These are phyloP conservation scores for Napeogenes inachia DNA, from an alignment of 2,888 invertebrate genomes.

Conservation along the genomic window DNA sequence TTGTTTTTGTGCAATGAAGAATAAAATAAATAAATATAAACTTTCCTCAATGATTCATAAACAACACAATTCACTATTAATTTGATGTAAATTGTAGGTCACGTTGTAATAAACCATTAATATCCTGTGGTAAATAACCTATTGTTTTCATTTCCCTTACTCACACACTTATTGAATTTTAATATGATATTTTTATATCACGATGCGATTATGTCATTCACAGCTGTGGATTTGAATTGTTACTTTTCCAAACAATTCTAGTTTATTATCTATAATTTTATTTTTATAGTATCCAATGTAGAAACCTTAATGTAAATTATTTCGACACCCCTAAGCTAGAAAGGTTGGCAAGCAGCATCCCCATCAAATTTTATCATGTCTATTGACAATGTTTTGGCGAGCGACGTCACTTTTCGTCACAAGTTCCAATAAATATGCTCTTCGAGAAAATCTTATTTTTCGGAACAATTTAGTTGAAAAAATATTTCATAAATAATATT, in stretches of 20 bases:
- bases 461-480: not conserved
- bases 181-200: slow-evolving; percentile 16
- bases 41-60: slow-evolving; percentile 6
- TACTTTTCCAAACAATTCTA: no score
- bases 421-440: slow-evolving; percentile 40
- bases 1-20: no score
- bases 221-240: not conserved
- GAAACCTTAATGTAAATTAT: slow-evolving; percentile 56
- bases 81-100: slow-evolving; percentile 10
- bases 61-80: not conserved
- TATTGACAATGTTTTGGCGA: slow-evolving; percentile 67
- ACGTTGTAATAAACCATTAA: slow-evolving; percentile 23
- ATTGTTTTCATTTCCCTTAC: slow-evolving; percentile 31
- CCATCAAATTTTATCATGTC: slow-evolving; percentile 69
- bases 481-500: not conserved
- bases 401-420: slow-evolving; percentile 45
- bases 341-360: slow-evolving; percentile 43
- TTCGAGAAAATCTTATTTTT: slow-evolving; percentile 23
- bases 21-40: not conserved
- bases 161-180: slow-evolving; percentile 24
- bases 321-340: slow-evolving; percentile 33
- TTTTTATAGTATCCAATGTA: slow-evolving; percentile 19
- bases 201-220: slow-evolving; percentile 8
- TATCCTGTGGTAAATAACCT: slow-evolving; percentile 33
- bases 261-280: not conserved